These are phyloP conservation scores for Neomonachus schauinslandi DNA, from an alignment of 2,113 vertebrate genomes.

Conservation along the genomic window DNA sequence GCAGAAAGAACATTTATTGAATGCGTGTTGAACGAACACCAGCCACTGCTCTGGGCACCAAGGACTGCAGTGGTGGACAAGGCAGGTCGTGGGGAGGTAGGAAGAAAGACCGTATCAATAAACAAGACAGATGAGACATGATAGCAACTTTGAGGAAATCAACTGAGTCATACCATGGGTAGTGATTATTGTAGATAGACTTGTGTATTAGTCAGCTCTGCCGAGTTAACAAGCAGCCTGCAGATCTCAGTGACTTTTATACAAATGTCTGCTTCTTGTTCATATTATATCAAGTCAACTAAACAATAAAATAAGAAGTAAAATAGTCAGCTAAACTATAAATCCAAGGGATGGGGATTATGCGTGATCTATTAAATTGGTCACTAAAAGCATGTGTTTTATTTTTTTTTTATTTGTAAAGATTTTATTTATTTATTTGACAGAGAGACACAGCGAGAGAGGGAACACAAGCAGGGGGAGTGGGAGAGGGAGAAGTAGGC, in stretches of 20 bases:
- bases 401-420: too few species aligned
- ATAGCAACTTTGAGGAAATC: not conserved
- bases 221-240: not conserved
- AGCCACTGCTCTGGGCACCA: accelerated
- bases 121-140: not conserved
- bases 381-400: not conserved
- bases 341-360: not conserved
- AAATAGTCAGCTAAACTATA: not conserved
- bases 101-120: not conserved
- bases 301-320: not conserved
- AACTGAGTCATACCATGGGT: not conserved
- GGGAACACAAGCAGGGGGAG: too few species aligned
- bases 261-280: not conserved
- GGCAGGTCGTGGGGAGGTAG: not conserved
- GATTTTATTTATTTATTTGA: too few species aligned
- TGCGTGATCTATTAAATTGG: not conserved
- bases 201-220: not conserved
- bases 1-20: not conserved
- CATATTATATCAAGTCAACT: not conserved
- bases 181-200: not conserved
- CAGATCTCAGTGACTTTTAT: not conserved
- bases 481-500: too few species aligned
- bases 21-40: not conserved
- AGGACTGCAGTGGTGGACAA: not conserved
- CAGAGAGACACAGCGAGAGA: too few species aligned